Evolutionary conservation across 2,888 invertebrate genomes (phyloP), one percentile per base, ranked within the genome.

Genomic region (Clunio marinus): DNA sequence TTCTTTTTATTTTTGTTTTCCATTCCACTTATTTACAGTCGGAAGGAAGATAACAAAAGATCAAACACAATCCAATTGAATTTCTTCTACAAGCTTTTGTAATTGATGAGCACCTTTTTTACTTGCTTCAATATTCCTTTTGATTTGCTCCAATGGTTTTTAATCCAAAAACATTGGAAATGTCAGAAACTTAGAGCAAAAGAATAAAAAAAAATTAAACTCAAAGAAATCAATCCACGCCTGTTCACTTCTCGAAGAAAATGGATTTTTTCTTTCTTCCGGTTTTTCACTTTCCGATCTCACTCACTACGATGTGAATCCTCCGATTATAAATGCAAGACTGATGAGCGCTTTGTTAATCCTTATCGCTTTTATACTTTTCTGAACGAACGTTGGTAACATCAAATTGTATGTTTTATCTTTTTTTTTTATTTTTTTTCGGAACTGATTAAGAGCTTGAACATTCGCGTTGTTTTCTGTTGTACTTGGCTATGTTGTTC

Each of bases 331-430:
- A 65, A 22, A 25, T 32, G 51, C 45, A 51, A 22, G 10, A 65
- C 65, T 65, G 65, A 65, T 65, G 65, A 65, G 32, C 51, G 51
- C 35, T 41, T 10, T 45, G 65, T 51, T 65, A 65, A 65, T 65
- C 65, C 20, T 51, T 32, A 45, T 51, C 24, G 65, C 65, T 65
- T 65, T 65, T 65, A 65, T 65, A 65, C 65, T 51, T 27, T 22
- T 27, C 57, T 45, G 25, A 24, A 57, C 27, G 27, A 27, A 15
- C 45, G 3, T 15, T 13, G 4, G 7, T n/a, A n/a, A n/a, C n/a
- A n/a, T 45, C n/a, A 15, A 15, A 27, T 25, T 57, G 25, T 51
- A 17, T 15, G 45, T 45, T 22, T 27, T 57, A 57, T 24, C 57
- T 20, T 4, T 25, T 32, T 7, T 32, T 32, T n/a, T n/a, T n/a